Conservation (phyloP, 1,140 invertebrate genomes). For the Drosophila persimilis region DNA sequence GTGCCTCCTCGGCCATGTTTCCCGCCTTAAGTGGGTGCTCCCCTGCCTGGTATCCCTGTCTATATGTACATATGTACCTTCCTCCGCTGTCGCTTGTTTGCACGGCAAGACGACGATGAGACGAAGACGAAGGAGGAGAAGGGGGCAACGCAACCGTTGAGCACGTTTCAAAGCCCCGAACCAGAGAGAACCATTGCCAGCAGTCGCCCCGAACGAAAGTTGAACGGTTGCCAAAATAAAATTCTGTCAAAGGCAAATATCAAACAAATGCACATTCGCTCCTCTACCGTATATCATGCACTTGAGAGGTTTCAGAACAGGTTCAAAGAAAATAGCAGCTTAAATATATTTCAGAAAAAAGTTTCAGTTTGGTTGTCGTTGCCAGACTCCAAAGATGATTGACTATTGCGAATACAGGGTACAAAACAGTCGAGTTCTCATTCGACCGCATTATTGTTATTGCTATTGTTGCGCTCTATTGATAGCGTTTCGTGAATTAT, state of each 20-base stretch:
- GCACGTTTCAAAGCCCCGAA: constrained; percentile 34
- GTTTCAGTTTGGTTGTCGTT: background rate
- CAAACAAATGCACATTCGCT: constrained; percentile 14
- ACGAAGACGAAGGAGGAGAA: background rate
- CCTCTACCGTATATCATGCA: constrained; percentile 12
- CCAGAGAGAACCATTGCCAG: constrained; percentile 32
- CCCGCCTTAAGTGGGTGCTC: constrained; percentile 2
- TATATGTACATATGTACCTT: too few relatives aligned
- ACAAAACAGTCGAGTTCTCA: constrained; percentile 10
- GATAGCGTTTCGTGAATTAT: constrained; percentile 30
- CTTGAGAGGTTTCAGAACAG: background rate
- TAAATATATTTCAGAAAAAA: background rate
- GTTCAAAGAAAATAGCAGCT: background rate
- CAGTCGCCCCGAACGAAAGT: constrained; percentile 31
- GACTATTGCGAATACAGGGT: background rate
- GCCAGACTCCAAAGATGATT: background rate
- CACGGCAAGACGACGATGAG: constrained; percentile 5
- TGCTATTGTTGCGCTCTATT: constrained; percentile 53
- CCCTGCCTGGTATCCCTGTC: background rate
- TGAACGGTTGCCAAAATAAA: constrained; percentile 63
- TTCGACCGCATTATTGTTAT: constrained; percentile 38
- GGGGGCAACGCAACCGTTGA: constrained; percentile 13
- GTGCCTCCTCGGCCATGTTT: constrained; percentile 1
- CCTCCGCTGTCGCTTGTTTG: constrained; percentile 18
- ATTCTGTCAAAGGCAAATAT: constrained; percentile 21